These are phyloP conservation scores for Ephydatia muelleri DNA, from an alignment of 37 sponge, comb jelly and placozoan species.

Conservation along the genomic window DNA sequence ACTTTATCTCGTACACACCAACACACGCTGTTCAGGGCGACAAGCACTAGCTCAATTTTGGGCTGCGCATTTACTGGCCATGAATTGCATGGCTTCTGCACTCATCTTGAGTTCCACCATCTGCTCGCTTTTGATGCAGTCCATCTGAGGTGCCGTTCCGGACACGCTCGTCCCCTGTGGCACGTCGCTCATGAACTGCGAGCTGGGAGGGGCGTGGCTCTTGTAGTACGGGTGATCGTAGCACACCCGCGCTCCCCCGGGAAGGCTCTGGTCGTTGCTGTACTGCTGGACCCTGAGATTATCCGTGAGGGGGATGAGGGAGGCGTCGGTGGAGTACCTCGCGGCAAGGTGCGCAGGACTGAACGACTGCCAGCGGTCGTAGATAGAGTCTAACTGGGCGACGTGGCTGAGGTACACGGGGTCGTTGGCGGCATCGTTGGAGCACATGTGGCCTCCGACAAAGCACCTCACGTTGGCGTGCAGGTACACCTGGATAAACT, in stretches of 20 bases:
- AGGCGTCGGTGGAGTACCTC: slow-evolving; percentile 52
- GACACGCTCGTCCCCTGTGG: slow-evolving; percentile 6
- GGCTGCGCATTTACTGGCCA: slow-evolving; percentile 5
- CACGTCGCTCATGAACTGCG: slow-evolving; percentile 17
- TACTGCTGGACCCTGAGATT: slow-evolving; percentile 35
- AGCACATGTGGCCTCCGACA: slow-evolving; percentile 75
- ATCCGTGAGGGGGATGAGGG: slow-evolving; percentile 22
- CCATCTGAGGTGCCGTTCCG: not conserved
- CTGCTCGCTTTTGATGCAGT: not conserved
- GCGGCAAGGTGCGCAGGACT: slow-evolving; percentile 9
- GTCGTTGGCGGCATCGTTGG: slow-evolving; percentile 56
- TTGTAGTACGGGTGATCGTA: slow-evolving; percentile 48
- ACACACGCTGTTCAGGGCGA: too few relatives aligned
- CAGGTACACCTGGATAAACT: slow-evolving; percentile 54
- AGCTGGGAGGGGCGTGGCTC: slow-evolving; percentile 28
- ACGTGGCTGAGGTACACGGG: slow-evolving; percentile 63
- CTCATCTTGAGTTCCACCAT: not conserved
- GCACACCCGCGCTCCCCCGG: slow-evolving; percentile 39
- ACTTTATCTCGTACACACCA: too few relatives aligned
- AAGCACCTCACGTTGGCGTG: slow-evolving; percentile 63
- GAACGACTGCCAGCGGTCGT: slow-evolving; percentile 60
- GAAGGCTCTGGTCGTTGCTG: slow-evolving; percentile 48
- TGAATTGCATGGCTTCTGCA: not conserved
- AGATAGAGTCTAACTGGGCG: slow-evolving; percentile 59
- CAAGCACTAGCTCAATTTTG: not conserved